These are phyloP conservation scores for Pheosia gnoma DNA, from an alignment of 2,888 invertebrate species.

Conservation along the genomic window DNA sequence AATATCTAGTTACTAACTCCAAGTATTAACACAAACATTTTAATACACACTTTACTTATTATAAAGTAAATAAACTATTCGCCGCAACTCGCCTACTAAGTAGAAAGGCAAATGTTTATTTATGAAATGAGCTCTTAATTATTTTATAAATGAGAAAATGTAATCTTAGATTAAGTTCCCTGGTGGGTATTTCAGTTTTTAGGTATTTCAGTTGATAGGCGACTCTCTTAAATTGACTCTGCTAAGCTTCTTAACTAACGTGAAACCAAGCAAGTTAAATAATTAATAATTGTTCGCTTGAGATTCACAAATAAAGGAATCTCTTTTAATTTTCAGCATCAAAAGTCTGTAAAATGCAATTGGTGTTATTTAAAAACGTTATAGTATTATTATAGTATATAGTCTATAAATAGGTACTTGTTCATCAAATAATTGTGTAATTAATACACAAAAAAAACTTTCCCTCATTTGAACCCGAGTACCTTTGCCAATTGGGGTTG, in stretches of 20 bases:
- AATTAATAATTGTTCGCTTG: no score
- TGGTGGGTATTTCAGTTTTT: slow-evolving; percentile 6
- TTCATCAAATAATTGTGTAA: no score
- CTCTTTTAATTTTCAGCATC: no score
- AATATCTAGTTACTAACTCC: not conserved
- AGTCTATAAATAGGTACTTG: no score
- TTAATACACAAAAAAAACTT: no score
- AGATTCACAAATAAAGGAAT: no score
- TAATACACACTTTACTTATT: not conserved
- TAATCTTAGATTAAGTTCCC: slow-evolving; percentile 8
- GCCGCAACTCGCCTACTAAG: not conserved
- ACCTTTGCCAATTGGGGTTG: no score
- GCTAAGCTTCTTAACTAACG: slow-evolving; percentile 6
- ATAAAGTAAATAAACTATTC: not conserved
- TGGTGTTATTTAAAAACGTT: no score
- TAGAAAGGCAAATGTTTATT: slow-evolving; percentile 7
- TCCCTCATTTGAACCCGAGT: no score
- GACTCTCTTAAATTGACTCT: slow-evolving; percentile 5
- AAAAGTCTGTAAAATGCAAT: no score
- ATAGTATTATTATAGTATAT: no score
- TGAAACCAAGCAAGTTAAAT: not conserved
- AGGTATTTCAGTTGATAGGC: slow-evolving; percentile 8
- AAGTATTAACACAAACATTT: not conserved
- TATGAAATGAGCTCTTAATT: slow-evolving; percentile 10
- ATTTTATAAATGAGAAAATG: slow-evolving; percentile 14